phyloP scores from a whole-genome alignment of 2,113 vertebrate genomes.

The Cariama cristata region DNA sequence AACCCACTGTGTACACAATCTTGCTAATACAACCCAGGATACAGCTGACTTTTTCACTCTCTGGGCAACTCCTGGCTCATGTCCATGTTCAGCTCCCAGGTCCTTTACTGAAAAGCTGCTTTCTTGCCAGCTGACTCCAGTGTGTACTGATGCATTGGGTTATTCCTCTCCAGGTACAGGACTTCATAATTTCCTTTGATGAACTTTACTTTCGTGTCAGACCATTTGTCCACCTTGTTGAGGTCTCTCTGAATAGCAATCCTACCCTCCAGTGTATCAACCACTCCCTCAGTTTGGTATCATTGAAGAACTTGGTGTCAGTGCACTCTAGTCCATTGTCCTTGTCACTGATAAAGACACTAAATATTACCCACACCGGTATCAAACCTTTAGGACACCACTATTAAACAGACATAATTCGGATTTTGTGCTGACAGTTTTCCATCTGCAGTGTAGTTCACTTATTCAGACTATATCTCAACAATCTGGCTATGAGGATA shows the following conservation, averaged over 20 bases:
- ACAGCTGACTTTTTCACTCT: background rate
- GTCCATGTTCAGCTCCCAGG: background rate
- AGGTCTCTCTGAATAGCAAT: background rate
- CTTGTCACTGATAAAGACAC: background rate
- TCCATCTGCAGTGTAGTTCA: background rate
- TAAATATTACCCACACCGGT: background rate
- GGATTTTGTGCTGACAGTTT: background rate
- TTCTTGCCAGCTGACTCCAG: background rate
- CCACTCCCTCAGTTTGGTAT: background rate
- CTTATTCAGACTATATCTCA: background rate
- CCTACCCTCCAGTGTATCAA: background rate
- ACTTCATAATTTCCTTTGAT: background rate
- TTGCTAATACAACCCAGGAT: background rate
- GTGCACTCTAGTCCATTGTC: background rate
- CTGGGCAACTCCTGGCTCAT: background rate
- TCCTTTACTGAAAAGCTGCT: background rate
- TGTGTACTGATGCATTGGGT: background rate
- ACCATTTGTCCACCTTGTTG: background rate
- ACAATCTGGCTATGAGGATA: background rate
- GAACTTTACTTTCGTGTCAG: background rate
- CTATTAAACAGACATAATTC: background rate
- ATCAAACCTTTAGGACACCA: background rate
- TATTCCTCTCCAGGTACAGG: background rate
- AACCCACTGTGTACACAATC: background rate
- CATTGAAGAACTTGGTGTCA: background rate